These are phyloP conservation scores for Stichopus horrens DNA, from an alignment of 53 echinoderm and acorn worm species.

Conservation along the genomic window DNA sequence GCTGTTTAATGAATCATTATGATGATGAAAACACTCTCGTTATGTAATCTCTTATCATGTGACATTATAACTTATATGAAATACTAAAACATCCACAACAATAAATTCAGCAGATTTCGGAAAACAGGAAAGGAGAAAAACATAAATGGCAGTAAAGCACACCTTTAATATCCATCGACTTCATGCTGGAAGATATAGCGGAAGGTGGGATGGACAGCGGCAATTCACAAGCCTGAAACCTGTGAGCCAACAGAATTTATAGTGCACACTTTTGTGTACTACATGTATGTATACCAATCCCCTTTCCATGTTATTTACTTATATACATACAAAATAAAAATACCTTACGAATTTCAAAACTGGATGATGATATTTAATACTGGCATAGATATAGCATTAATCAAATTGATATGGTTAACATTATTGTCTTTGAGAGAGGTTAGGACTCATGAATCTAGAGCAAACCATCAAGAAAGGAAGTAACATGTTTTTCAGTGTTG, in stretches of 20 bases:
- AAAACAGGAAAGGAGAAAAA: neutral
- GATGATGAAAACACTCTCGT: slow-evolving; percentile 7
- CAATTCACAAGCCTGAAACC: slow-evolving; percentile 37
- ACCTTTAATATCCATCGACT: slow-evolving; percentile 30
- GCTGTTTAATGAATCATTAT: slow-evolving; percentile 18
- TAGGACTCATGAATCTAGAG: no score
- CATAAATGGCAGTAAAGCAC: neutral
- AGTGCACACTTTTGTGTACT: neutral
- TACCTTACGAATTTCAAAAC: neutral
- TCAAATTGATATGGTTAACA: no score
- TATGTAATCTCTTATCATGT: slow-evolving; percentile 17
- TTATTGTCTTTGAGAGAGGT: no score
- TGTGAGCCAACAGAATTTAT: neutral
- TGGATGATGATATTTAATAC: no score
- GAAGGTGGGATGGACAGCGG: slow-evolving; percentile 20
- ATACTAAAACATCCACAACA: slow-evolving; percentile 12
- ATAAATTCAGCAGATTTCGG: slow-evolving; percentile 11
- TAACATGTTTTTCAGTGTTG: no score
- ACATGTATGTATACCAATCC: neutral
- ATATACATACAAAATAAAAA: neutral
- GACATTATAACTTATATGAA: neutral
- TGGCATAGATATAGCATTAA: no score
- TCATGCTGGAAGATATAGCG: slow-evolving; percentile 32
- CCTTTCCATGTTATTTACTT: neutral
- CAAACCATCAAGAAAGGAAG: no score